Conservation (phyloP, 1,140 invertebrate species). For the Lanistes nyassanus region DNA sequence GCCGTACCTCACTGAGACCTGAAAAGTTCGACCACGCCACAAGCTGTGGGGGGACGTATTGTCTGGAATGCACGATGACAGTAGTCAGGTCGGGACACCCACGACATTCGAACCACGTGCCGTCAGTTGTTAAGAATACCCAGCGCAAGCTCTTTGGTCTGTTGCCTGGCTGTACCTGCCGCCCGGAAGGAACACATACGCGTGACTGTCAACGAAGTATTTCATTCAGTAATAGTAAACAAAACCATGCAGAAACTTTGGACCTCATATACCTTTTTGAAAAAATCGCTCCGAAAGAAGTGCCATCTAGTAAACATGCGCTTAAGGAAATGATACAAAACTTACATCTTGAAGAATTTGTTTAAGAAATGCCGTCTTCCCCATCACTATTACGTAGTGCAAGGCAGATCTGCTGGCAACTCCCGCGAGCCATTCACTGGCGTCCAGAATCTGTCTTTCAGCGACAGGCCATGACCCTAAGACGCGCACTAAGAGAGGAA, state of each 20-base stretch:
- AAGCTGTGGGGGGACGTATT: background rate
- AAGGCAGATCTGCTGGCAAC: background rate
- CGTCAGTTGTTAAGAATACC: background rate
- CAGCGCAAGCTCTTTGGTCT: background rate
- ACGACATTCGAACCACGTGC: background rate
- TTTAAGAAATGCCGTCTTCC: background rate
- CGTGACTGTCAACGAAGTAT: no score
- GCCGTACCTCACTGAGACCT: background rate
- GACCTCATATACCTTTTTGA: no score
- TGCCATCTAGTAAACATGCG: background rate
- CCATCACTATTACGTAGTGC: constrained; percentile 14
- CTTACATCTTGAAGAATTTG: background rate
- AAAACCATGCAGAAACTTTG: no score
- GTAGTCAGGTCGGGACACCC: background rate
- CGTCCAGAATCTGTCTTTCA: constrained; percentile 9
- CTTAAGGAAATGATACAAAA: background rate
- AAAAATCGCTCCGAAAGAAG: no score
- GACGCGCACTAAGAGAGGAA: constrained; percentile 15
- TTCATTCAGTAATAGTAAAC: no score
- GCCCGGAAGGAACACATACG: no score
- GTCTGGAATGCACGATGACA: background rate
- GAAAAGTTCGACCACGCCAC: background rate
- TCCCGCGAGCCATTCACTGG: constrained; percentile 1
- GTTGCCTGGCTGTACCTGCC: background rate
- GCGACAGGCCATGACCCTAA: constrained; percentile 12